Percentiles rank a stretch among this genome's conserved stretches.
Conservation (phyloP, 2,888 invertebrate species). For the Eubasilissa splendida region DNA sequence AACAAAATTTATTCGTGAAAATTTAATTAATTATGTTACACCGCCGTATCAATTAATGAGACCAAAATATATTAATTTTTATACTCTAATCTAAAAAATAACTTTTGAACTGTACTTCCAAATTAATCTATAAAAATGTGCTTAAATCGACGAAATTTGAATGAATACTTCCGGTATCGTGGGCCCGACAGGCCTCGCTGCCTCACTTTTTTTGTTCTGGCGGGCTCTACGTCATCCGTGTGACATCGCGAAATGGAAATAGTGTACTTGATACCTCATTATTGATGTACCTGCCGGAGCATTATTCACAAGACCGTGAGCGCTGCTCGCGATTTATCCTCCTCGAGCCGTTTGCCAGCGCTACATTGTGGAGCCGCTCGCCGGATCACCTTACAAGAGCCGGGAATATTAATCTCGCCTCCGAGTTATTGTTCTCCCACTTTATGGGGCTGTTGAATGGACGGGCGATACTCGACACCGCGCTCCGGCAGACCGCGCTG, state of each 20-base stretch:
- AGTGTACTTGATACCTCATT: slow-evolving; percentile 18
- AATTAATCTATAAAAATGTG: no score
- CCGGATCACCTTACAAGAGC: slow-evolving; percentile 46
- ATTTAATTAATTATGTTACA: no score
- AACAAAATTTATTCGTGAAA: no score
- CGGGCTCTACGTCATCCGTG: not conserved
- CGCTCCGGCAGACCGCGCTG: not conserved
- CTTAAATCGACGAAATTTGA: no score
- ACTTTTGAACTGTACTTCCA: no score
- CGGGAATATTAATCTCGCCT: slow-evolving; percentile 45
- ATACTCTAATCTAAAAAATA: no score
- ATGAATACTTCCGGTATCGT: no score
- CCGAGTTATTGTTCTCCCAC: slow-evolving; percentile 49
- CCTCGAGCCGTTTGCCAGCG: slow-evolving; percentile 14
- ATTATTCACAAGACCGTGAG: slow-evolving; percentile 24
- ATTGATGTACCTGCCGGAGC: slow-evolving; percentile 15
- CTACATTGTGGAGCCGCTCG: slow-evolving; percentile 22
- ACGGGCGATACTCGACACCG: slow-evolving; percentile 47
- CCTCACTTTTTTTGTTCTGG: not conserved
- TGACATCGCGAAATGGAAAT: not conserved
- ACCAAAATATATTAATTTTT: no score
- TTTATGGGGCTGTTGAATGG: slow-evolving; percentile 51
- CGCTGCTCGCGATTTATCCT: slow-evolving; percentile 21
- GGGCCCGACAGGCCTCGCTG: no score
- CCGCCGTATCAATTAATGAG: no score